Base-by-base conservation (phyloP, 2,113 vertebrate genomes). In the Pontoporia blainvillei region DNA sequence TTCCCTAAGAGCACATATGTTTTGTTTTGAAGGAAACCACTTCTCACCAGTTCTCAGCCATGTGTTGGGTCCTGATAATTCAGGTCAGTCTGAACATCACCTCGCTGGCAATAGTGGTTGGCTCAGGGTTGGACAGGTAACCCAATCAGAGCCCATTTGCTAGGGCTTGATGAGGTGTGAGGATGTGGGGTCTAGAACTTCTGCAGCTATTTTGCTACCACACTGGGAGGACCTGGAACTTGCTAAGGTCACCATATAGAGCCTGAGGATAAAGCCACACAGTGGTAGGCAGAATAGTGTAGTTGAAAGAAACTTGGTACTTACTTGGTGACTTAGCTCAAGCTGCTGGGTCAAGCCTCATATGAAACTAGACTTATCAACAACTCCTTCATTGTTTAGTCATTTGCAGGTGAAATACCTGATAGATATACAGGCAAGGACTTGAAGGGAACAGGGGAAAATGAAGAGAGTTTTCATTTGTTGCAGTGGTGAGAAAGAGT, bases 401-500 rank as follows among this genome's bases (percentile, higher is more conserved):
- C 20, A 64, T 91, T 91, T 94, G 36, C 44, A 91, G 39, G 27
- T 78, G n/a, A 91, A 97, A 62, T 59, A 64, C 17, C 39, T 72
- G 44, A 73, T n/a, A 91, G 52, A 59, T 66, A 73, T 14, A 76
- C 4, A 67, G 27, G 34, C 14, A 61, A 90, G n/a, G 12, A 83
- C 61, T 87, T 69, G 17, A 69, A 93, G 11, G 59, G 12, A 54
- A 83, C 2, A 27, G 8, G 36, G 44, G 17, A 62, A 64, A 83
- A 87, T 66, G 25, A 94, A 94, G 64, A 86, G 34, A 54, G 31
- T 78, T 91, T 88, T 90, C 46, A 69, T 93, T 86, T 88, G 17
- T 85, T 94, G 39, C 8, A 49, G 12, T 62, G 49, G 23, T 71
- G 88, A 34, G 61, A 57, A 34, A 82, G n/a, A 95, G 64, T 62